Conservation (phyloP, 2,888 invertebrate species). For the Plagodis pulveraria region DNA sequence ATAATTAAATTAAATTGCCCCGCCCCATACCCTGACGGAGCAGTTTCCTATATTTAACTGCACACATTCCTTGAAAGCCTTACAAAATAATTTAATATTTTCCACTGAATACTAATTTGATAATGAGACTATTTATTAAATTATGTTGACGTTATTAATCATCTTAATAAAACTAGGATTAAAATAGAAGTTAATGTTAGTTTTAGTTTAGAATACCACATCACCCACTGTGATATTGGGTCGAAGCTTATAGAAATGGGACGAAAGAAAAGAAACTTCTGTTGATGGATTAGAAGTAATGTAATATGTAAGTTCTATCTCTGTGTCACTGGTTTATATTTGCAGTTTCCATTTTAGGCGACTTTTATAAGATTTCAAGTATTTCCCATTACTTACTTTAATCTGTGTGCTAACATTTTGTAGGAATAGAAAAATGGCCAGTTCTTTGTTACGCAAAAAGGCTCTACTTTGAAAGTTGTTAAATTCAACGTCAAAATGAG, state of each 20-base stretch:
- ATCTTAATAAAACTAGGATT: conserved; percentile 18
- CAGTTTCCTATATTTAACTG: too few relatives aligned
- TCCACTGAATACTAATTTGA: not conserved
- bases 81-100: too few relatives aligned
- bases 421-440: too few relatives aligned
- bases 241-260: conserved; percentile 59
- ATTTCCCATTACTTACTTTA: too few relatives aligned
- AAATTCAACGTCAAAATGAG: too few relatives aligned
- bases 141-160: not conserved
- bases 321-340: conserved; percentile 11
- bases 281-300: conserved; percentile 66
- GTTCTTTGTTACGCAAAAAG: too few relatives aligned
- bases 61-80: too few relatives aligned
- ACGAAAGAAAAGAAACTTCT: conserved; percentile 59
- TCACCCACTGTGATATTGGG: conserved; percentile 82
- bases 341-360: conserved; percentile 7
- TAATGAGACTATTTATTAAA: not conserved
- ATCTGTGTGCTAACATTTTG: too few relatives aligned
- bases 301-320: conserved; percentile 39
- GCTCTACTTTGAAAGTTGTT: too few relatives aligned
- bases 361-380: too few relatives aligned
- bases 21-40: too few relatives aligned
- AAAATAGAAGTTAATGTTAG: conserved; percentile 34
- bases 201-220: conserved; percentile 50
- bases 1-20: too few relatives aligned